A percentile compares a stretch with the other conserved stretches of the same genome.
Conservation (phyloP, 2,888 invertebrate genomes). For the Drosophila atripex region DNA sequence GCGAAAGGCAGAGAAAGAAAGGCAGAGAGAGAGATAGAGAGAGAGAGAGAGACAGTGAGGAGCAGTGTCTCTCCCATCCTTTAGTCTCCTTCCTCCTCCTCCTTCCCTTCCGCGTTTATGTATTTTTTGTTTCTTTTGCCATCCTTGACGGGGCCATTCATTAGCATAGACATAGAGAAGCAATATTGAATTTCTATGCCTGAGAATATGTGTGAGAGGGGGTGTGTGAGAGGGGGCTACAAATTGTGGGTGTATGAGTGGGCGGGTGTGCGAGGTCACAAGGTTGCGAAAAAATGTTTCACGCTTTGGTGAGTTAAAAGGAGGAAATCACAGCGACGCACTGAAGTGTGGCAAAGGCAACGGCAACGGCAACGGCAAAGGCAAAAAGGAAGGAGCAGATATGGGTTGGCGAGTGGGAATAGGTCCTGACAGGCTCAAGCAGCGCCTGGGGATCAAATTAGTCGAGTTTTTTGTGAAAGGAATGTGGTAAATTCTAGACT, state of each 20-base stretch:
- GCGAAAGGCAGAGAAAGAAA: too few relatives aligned
- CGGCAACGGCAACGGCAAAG: slow-evolving; percentile 20
- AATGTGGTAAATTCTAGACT: slow-evolving; percentile 63
- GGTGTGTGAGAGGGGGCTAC: neutral
- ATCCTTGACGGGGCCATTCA: slow-evolving; percentile 62
- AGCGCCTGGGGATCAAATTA: slow-evolving; percentile 75
- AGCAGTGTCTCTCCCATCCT: slow-evolving; percentile 8
- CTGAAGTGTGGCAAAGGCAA: slow-evolving; percentile 36
- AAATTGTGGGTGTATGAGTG: slow-evolving; percentile 22
- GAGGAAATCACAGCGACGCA: slow-evolving; percentile 58
- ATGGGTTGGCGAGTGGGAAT: slow-evolving; percentile 1
- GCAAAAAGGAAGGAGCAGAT: neutral
- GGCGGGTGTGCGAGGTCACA: slow-evolving; percentile 52
- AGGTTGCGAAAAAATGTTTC: slow-evolving; percentile 73
- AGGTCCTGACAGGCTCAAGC: slow-evolving; percentile 52
- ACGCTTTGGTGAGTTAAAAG: slow-evolving; percentile 52
- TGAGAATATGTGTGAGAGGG: slow-evolving; percentile 4
- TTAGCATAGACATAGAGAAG: slow-evolving; percentile 72
- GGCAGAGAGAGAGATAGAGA: slow-evolving; percentile 17
- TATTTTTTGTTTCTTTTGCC: neutral
- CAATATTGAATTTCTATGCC: slow-evolving; percentile 76
- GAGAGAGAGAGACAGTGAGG: slow-evolving; percentile 7
- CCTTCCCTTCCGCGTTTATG: neutral
- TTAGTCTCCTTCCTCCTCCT: neutral
- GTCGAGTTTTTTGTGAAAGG: slow-evolving; percentile 60